Evolutionary conservation across 92 coral and sea anemone species (phyloP), one percentile per base, ranked within the genome.

Genomic region (Porites divaricata): DNA sequence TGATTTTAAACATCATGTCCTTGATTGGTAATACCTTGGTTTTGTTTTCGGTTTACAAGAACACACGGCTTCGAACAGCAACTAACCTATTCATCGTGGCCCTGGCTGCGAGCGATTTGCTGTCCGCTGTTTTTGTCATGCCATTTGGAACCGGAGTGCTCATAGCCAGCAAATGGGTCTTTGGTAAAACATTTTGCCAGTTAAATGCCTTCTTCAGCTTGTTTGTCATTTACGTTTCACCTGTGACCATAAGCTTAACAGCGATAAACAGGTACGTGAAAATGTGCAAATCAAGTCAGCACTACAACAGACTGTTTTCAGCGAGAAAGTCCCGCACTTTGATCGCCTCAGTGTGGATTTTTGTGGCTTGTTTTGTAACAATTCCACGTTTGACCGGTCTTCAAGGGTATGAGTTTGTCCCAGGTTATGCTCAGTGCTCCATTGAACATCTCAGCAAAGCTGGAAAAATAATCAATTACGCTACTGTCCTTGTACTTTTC

Each of bases 81-180:
- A 72, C 77, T 3, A 72, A 72, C 77, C 52, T 72, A 22, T 72
- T 26, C 23, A 49, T 72, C 57, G 17, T 20, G 4, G 57, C 77
- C 3, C 57, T 72, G 77, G 77, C 77, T 72, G 45, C 26, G 50
- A 20, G 45, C 22, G 77, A 72, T 49, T 20, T 72, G 45, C 22
- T 72, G 1, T 26, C 57, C 23, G 57, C 50, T 72, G 45, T 72
- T n/a, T 24, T 72, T 24, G 50, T 26, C 58, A 49, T 72, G 50
- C 77, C 77, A 13, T 72, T 72, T 22, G 25, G 26, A 22, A 67
- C 19, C 26, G 72, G 72, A 9, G 72, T 67, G 25, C 19, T 67
- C 14, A 21, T 67, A 22, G n/a, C 16, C 16, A 20, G 72, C 11
- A 17, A 22, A 26, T 67, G 72, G 72, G 45, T 67, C 12, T 26